These are phyloP conservation scores for Drosophila insularis DNA, from an alignment of 1,140 invertebrate genomes.

Conservation along the genomic window DNA sequence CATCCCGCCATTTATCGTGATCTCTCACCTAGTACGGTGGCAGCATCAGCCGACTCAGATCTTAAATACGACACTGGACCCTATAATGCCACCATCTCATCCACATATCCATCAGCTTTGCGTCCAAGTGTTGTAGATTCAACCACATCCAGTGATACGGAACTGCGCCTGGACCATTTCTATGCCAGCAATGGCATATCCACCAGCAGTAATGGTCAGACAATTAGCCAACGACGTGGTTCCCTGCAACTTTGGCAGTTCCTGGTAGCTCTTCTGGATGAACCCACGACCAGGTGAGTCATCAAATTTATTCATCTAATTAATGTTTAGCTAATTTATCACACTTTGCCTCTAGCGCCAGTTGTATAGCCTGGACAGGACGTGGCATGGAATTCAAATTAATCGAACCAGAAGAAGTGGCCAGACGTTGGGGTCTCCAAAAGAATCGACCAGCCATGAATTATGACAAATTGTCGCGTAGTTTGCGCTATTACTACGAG, in stretches of 20 bases:
- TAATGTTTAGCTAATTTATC: background rate
- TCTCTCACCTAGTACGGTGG: slow-evolving; percentile 46
- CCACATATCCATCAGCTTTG: slow-evolving; percentile 65
- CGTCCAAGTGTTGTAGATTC: slow-evolving; percentile 71
- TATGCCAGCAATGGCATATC: slow-evolving; percentile 75
- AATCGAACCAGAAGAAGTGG: slow-evolving; percentile 96
- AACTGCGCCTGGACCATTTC: slow-evolving; percentile 71
- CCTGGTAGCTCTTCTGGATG: slow-evolving; percentile 93
- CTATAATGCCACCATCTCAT: slow-evolving; percentile 74
- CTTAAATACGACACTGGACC: slow-evolving; percentile 77
- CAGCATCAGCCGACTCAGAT: slow-evolving; percentile 46
- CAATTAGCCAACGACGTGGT: slow-evolving; percentile 86
- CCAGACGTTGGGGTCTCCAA: slow-evolving; percentile 91
- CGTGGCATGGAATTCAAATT: slow-evolving; percentile 97
- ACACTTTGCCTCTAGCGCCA: slow-evolving; percentile 84
- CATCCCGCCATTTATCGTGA: slow-evolving; percentile 58
- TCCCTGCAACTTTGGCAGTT: slow-evolving; percentile 97
- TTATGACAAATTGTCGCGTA: slow-evolving; percentile 97
- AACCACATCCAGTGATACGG: slow-evolving; percentile 74
- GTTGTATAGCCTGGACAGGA: slow-evolving; percentile 97
- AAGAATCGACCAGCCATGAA: slow-evolving; percentile 98
- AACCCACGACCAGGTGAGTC: slow-evolving; percentile 85
- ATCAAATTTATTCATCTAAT: background rate
- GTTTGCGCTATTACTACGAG: slow-evolving; percentile 97
- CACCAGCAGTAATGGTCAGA: slow-evolving; percentile 67